These are phyloP conservation scores for Troides helena DNA, from an alignment of 2,888 invertebrate species.

Conservation along the genomic window DNA sequence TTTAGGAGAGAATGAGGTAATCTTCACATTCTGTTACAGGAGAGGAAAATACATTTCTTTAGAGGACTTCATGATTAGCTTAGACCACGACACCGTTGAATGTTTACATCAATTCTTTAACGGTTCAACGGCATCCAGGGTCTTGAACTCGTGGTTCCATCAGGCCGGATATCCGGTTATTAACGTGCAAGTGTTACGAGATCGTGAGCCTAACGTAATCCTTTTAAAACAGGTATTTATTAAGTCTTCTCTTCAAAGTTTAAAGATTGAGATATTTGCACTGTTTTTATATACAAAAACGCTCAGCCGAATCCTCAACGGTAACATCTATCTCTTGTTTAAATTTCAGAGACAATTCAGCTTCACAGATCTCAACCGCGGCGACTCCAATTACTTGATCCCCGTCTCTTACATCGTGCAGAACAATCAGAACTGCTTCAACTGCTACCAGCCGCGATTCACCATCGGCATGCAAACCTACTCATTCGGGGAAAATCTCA, in stretches of 20 bases:
- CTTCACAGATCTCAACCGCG: slow-evolving; percentile 47
- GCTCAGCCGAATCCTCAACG: background rate
- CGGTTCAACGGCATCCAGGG: slow-evolving; percentile 64
- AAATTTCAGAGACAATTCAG: slow-evolving; percentile 63
- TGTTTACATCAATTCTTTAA: slow-evolving; percentile 68
- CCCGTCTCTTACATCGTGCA: slow-evolving; percentile 68
- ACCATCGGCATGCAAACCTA: slow-evolving; percentile 61
- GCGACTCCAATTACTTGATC: slow-evolving; percentile 58
- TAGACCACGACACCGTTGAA: slow-evolving; percentile 65
- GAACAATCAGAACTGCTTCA: slow-evolving; percentile 62
- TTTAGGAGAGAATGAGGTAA: background rate
- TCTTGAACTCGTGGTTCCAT: slow-evolving; percentile 83
- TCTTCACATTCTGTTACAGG: slow-evolving; percentile 39
- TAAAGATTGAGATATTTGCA: no score
- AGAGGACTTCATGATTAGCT: slow-evolving; percentile 55
- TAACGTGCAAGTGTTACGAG: slow-evolving; percentile 69
- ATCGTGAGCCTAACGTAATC: slow-evolving; percentile 59
- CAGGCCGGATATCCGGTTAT: slow-evolving; percentile 84
- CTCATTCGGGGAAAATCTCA: slow-evolving; percentile 64
- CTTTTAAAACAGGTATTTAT: slow-evolving; percentile 60
- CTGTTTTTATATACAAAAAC: background rate
- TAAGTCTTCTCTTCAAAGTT: background rate
- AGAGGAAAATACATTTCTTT: slow-evolving; percentile 63
- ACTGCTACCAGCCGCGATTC: slow-evolving; percentile 66
- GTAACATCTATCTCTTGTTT: background rate